Conservation (phyloP, 1,140 invertebrate species). For the Alviniconcha marisindica region DNA sequence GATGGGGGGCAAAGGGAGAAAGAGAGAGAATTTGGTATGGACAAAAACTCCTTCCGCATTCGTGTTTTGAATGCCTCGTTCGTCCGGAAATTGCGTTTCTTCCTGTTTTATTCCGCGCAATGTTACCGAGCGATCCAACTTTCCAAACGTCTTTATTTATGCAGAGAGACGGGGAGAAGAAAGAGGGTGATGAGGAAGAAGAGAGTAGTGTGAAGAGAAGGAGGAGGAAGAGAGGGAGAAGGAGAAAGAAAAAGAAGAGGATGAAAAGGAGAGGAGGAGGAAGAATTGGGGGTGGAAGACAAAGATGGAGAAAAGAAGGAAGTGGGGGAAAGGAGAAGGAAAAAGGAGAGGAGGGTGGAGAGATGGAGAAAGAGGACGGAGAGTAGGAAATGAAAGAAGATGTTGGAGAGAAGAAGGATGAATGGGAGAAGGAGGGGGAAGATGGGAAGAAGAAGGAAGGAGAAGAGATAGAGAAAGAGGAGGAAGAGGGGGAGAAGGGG, state of each 20-base stretch:
- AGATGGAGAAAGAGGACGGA: background rate
- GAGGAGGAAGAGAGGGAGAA: background rate
- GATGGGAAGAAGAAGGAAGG: background rate
- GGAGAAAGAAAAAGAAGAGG: too few relatives aligned
- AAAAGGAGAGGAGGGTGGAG: background rate
- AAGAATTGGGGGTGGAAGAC: conserved; percentile 4
- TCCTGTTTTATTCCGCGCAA: too few relatives aligned
- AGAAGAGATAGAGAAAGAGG: background rate
- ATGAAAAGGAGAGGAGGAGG: too few relatives aligned
- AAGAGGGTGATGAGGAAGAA: background rate
- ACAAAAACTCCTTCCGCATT: too few relatives aligned
- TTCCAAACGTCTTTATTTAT: too few relatives aligned
- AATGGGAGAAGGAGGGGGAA: background rate
- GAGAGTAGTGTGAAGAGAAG: background rate
- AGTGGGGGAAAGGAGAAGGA: background rate
- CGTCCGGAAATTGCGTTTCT: too few relatives aligned
- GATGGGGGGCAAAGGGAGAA: background rate
- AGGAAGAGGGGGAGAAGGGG: background rate
- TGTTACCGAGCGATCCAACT: too few relatives aligned
- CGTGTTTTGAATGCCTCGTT: too few relatives aligned
- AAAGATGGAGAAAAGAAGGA: conserved; percentile 7
- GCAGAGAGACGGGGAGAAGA: background rate
- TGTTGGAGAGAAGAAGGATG: background rate
- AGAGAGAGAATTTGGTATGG: too few relatives aligned
- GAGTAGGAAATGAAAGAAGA: background rate